Base-by-base conservation (phyloP, 2,888 invertebrate genomes). In the Altica lythri region DNA sequence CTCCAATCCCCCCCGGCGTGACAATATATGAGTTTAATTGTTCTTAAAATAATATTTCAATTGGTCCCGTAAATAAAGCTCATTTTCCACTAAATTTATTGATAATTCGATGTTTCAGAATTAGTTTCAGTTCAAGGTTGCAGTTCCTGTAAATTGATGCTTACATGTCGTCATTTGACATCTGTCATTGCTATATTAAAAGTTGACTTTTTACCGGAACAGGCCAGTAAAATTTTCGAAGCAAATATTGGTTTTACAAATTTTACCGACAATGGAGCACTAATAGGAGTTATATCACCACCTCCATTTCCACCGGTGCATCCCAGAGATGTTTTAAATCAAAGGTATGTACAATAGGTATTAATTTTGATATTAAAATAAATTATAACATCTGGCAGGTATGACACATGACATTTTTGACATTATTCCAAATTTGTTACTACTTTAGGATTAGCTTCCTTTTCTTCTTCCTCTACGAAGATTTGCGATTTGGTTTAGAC, bases 71-170 rank as follows among this genome's bases (percentile, higher is more conserved):
- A n/a, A n/a, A n/a, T n/a, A n/a, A n/a, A n/a, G n/a, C n/a, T n/a
- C n/a, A n/a, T n/a, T n/a, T n/a, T n/a, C n/a, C n/a, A n/a, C n/a
- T n/a, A n/a, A n/a, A n/a, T n/a, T n/a, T n/a, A n/a, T n/a, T n/a
- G n/a, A n/a, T n/a, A n/a, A n/a, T n/a, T n/a, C n/a, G n/a, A n/a
- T n/a, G n/a, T n/a, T 82, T 4, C 80, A 85, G 86, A 86, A 80
- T 81, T 83, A 63, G 85, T 86, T 51, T 81, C 83, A 71, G 82
- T 82, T 68, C 81, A 80, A 67, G 81, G 81, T 68, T 85, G 85
- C 68, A 79, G 83, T 72, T 80, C 82, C 68, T 80, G 77, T 70
- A 79, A 80, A 67, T 80, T 86, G 67, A 79, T 83, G 14, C 75
- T 86, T 37, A 85, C 84, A 2, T 86, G 86, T 65, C 81, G 84